phyloP scores from a whole-genome alignment of 2,113 vertebrate genomes.

The Calyptommatus sinebrachiatus region DNA sequence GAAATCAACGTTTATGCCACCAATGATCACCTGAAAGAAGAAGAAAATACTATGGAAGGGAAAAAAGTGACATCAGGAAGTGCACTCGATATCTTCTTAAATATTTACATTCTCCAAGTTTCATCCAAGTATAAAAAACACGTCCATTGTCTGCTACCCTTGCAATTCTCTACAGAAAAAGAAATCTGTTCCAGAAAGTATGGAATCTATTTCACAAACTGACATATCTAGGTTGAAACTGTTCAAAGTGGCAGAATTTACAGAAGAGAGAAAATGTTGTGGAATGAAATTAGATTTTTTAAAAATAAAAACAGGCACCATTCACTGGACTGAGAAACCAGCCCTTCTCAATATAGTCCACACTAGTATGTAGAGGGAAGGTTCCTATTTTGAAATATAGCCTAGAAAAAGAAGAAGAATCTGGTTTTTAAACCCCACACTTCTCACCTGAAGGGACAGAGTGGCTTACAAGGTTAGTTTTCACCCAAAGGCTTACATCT shows the following conservation, averaged over 20 bases:
- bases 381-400: too few relatives aligned
- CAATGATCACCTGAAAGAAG: slow-evolving; percentile 83
- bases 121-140: neutral
- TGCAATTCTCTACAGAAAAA: neutral
- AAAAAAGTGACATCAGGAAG: neutral
- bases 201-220: neutral
- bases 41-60: slow-evolving; percentile 4
- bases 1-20: slow-evolving; percentile 87
- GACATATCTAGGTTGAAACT: neutral
- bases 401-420: too few relatives aligned
- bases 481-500: too few relatives aligned
- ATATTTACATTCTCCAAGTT: neutral
- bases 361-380: neutral
- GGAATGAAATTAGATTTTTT: neutral
- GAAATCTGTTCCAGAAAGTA: neutral
- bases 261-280: neutral
- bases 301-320: neutral
- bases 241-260: neutral
- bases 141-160: neutral
- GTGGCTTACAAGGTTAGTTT: too few relatives aligned
- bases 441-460: too few relatives aligned
- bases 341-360: neutral
- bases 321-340: neutral
- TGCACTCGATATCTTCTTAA: slow-evolving; percentile 5
- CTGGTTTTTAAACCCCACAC: too few relatives aligned